phyloP scores from a whole-genome alignment of 2,113 vertebrate genomes.

The Symphodus melops region DNA sequence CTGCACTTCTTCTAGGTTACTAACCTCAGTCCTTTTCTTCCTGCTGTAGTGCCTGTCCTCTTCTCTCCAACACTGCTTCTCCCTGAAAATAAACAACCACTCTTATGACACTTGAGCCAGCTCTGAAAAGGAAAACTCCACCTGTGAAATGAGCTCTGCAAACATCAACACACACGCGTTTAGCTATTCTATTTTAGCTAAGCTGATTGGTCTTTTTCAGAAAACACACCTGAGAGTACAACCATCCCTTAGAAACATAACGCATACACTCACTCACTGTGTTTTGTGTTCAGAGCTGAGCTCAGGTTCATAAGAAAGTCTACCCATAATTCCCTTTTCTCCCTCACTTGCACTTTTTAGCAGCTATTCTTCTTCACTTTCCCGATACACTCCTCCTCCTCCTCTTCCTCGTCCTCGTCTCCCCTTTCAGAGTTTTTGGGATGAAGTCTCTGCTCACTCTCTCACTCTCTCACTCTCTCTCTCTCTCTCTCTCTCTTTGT shows the following conservation, averaged over 20 bases:
- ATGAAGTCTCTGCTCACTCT: neutral
- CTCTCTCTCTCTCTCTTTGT: conserved; percentile 2
- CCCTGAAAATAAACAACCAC: conserved; percentile 16
- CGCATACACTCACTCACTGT: neutral
- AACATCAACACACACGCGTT: no score
- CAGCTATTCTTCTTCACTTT: conserved; percentile 42
- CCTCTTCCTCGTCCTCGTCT: neutral
- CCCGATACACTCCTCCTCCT: conserved; percentile 17
- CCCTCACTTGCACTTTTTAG: conserved; percentile 39
- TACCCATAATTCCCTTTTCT: conserved; percentile 24
- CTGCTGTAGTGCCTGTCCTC: conserved; percentile 23
- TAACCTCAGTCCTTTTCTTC: conserved; percentile 60
- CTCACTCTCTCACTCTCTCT: neutral
- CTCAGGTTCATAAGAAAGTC: conserved; percentile 38
- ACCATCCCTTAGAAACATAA: neutral
- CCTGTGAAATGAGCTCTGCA: neutral
- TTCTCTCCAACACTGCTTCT: conserved; percentile 29
- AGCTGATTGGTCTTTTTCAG: no score
- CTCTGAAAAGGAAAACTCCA: conserved; percentile 38
- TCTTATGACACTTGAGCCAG: conserved; percentile 42
- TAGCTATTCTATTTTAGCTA: no score
- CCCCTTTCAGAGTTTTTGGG: conserved; percentile 17
- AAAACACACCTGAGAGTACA: no score
- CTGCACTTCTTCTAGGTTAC: conserved; percentile 74
- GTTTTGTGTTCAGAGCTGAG: conserved; percentile 31